Conservation (phyloP, 1,140 invertebrate genomes). For the Anastrepha ludens region DNA sequence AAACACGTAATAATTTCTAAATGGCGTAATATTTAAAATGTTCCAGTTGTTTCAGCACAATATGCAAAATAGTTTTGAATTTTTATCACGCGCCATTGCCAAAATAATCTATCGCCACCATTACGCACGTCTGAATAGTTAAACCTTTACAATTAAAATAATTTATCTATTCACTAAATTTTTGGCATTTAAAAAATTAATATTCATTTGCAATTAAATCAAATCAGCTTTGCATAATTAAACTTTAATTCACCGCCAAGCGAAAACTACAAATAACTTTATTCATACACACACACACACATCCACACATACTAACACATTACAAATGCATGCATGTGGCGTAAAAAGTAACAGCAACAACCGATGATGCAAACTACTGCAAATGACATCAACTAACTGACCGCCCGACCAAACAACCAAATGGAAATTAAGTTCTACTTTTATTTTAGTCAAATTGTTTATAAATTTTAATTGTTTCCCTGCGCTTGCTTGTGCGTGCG, state of each 20-base stretch:
- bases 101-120: not conserved
- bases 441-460: constrained; percentile 23
- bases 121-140: constrained; percentile 40
- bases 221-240: constrained; percentile 61
- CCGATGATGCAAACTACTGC: not conserved
- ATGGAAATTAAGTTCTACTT: constrained; percentile 36
- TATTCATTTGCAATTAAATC: constrained; percentile 55
- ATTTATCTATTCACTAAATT: constrained; percentile 24
- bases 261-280: not conserved
- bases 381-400: constrained; percentile 37
- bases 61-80: constrained; percentile 57
- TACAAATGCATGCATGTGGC: not conserved
- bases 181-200: constrained; percentile 40
- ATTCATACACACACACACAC: too few relatives aligned
- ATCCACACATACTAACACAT: too few relatives aligned
- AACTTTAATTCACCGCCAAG: constrained; percentile 56
- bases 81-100: constrained; percentile 54
- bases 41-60: not conserved
- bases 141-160: constrained; percentile 34
- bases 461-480: constrained; percentile 49
- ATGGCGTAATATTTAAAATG: not conserved
- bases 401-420: not conserved
- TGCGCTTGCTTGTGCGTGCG: not conserved
- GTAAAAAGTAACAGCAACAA: not conserved
- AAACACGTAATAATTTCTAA: not conserved